Evolutionary conservation across 2,113 vertebrate species (phyloP), one percentile per base, ranked within the genome.

Genomic region (Ranitomeya variabilis): DNA sequence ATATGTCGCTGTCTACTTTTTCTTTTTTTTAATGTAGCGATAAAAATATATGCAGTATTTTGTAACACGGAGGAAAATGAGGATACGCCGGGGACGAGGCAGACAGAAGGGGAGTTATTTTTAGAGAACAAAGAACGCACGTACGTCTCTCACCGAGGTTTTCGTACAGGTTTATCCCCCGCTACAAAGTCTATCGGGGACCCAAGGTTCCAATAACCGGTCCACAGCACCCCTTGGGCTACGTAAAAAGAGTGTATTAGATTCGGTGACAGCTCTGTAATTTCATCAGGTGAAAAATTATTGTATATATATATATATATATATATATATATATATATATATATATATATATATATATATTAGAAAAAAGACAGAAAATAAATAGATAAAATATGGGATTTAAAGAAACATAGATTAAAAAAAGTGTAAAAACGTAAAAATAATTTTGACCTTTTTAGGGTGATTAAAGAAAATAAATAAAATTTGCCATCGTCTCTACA

Each of bases 21-120:
- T 84, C 85, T 84, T 79, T 60, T 79, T 82, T 84, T 89, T 84
- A 45, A 79, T 79, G 78, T 69, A 79, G 82, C n/a, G 23, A 85
- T 89, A 89, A 89, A 89, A 89, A 79, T 85, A 66, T 85, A 78
- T 78, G 60, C 82, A 66, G 62, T 85, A 23, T 89, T 89, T 66
- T 78, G 80, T 78, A 89, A 67, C 26, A 18, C 71, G 73, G 74
- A 83, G 57, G 45, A 52, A 80, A 88, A 83, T 76, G 80, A 83
- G 86, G 78, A 71, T 87, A 71, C 64, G 31, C 81, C 15, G 23
- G 59, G 73, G 87, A 80, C 78, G 6, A 2, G 62, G 14, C 57
- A 76, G 87, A 84, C 57, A 84, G 82, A 69, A 69, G 18, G 62
- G 71, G 73, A 37, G 45, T 51, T 87, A 87, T 87, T 87, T 87